Evolutionary conservation across 2,888 invertebrate species (phyloP).

Genomic region (Limnephilus rhombicus): DNA sequence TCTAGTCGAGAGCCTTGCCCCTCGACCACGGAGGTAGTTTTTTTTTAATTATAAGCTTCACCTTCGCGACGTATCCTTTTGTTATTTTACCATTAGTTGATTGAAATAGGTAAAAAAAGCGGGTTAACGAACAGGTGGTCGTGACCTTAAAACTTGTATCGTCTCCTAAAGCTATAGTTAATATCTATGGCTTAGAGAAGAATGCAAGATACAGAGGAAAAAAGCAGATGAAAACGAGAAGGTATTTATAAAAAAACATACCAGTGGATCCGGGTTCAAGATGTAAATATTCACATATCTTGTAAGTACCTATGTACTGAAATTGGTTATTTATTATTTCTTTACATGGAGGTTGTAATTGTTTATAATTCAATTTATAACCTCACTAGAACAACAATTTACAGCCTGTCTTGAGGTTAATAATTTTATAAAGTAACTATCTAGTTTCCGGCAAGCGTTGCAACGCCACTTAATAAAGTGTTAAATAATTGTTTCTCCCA

Average conservation of each 20-base stretch:
- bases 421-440: no score
- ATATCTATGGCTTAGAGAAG: not conserved
- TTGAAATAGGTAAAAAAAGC: not conserved
- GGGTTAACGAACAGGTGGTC: not conserved
- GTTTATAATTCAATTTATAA: no score
- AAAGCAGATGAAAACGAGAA: not conserved
- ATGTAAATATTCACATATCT: not conserved
- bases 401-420: no score
- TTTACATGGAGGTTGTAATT: no score
- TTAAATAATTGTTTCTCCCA: no score
- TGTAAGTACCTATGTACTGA: not conserved
- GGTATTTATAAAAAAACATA: not conserved
- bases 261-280: not conserved
- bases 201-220: not conserved
- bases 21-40: no score
- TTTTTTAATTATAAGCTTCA: no score
- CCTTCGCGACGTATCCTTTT: not conserved
- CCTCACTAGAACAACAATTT: no score
- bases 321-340: no score
- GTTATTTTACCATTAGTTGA: not conserved
- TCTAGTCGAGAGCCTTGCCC: no score
- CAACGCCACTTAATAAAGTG: no score
- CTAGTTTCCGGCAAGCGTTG: no score
- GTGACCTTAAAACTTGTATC: not conserved
- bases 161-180: not conserved